Conservation (phyloP, 2,888 invertebrate genomes). For the Torymus auratus region DNA sequence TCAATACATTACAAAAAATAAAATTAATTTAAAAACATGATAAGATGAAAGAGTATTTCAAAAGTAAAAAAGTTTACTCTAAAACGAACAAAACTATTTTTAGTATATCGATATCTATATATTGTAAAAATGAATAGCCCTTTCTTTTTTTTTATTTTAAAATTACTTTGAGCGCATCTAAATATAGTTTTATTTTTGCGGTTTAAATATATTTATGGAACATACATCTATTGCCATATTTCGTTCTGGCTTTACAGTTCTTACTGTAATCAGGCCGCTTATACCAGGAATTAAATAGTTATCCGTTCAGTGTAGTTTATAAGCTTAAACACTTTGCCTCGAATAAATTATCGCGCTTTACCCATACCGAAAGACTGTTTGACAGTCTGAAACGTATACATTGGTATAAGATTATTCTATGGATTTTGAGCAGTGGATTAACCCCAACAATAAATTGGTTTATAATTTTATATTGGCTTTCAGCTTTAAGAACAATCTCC, state of each 20-base stretch:
- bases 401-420: slow-evolving; percentile 6
- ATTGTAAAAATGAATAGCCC: too few relatives aligned
- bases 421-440: slow-evolving; percentile 6
- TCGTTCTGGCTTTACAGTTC: slow-evolving; percentile 19
- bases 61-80: too few relatives aligned
- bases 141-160: neutral
- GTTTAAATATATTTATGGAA: slow-evolving; percentile 25
- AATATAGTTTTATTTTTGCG: slow-evolving; percentile 24
- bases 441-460: neutral
- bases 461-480: neutral
- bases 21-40: too few relatives aligned
- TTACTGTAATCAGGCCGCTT: slow-evolving; percentile 29
- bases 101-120: too few relatives aligned
- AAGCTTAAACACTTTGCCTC: slow-evolving; percentile 7
- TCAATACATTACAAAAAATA: too few relatives aligned
- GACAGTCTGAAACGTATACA: slow-evolving; percentile 22
- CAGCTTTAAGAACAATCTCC: neutral
- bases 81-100: too few relatives aligned
- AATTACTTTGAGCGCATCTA: slow-evolving; percentile 1
- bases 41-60: too few relatives aligned
- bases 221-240: slow-evolving; percentile 22
- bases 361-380: slow-evolving; percentile 6
- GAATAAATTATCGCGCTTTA: slow-evolving; percentile 35
- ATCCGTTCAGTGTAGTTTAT: slow-evolving; percentile 16
- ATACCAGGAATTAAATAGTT: slow-evolving; percentile 32